Evolutionary conservation across 2,797 vertebrate species (phyloP).

Genomic region (Percopsis omiscomaycus): DNA sequence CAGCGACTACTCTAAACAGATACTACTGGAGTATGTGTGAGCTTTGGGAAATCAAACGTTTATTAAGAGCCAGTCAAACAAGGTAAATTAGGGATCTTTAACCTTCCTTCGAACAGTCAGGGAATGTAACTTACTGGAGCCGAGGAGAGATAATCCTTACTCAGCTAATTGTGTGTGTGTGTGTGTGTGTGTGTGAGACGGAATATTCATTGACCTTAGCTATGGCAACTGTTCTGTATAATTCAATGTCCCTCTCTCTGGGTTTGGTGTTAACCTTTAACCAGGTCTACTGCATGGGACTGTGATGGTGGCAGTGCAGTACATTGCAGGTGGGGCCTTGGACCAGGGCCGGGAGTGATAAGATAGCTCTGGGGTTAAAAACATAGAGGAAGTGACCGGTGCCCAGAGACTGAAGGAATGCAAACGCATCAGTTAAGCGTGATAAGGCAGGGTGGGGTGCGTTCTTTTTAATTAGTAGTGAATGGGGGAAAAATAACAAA

Average conservation of each 20-base stretch:
- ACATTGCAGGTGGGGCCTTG: slow-evolving; percentile 55
- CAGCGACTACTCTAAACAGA: too few relatives aligned
- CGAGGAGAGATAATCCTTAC: background rate
- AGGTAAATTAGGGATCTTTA: background rate
- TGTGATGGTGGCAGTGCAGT: slow-evolving; percentile 44
- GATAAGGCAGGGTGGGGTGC: slow-evolving; percentile 9
- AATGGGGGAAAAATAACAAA: too few relatives aligned
- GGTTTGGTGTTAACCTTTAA: slow-evolving; percentile 70
- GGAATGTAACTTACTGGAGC: background rate
- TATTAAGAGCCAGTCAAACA: too few relatives aligned
- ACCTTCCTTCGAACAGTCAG: background rate
- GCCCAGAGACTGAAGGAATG: slow-evolving; percentile 20
- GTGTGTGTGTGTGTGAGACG: background rate
- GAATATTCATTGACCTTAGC: slow-evolving; percentile 16
- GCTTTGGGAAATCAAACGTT: too few relatives aligned
- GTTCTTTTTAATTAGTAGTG: too few relatives aligned
- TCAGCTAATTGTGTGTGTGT: background rate
- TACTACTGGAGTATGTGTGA: too few relatives aligned
- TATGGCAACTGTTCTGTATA: slow-evolving; percentile 7
- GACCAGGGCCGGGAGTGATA: slow-evolving; percentile 3
- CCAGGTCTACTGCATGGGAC: slow-evolving; percentile 27
- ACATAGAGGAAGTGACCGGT: background rate
- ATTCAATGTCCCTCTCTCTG: slow-evolving; percentile 4
- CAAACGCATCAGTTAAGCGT: slow-evolving; percentile 24
- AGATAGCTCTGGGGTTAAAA: background rate